Conservation (phyloP, 2,113 vertebrate species). For the Herpetotheres cachinnans region DNA sequence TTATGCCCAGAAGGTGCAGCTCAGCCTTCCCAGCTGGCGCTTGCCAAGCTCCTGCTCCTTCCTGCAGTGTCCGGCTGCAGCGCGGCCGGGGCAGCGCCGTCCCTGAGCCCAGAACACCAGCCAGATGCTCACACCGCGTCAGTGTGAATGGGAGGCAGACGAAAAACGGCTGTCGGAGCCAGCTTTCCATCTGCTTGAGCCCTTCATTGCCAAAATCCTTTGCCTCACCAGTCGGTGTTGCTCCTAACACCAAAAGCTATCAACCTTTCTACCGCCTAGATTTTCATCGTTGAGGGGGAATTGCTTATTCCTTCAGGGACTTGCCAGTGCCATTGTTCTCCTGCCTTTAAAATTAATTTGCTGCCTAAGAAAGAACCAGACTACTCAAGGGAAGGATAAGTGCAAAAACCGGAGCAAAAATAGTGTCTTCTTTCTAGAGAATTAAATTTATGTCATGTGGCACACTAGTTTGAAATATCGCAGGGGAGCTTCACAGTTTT, state of each 20-base stretch:
- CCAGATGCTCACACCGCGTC: background rate
- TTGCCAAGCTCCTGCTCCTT: background rate
- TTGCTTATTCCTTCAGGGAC: background rate
- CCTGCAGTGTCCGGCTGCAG: accelerated
- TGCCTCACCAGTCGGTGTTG: background rate
- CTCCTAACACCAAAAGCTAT: background rate
- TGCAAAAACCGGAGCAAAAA: background rate
- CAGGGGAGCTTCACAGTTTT: background rate
- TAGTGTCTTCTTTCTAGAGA: background rate
- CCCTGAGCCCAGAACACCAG: accelerated
- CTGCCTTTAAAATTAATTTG: background rate
- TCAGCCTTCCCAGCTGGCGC: background rate
- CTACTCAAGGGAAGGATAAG: background rate
- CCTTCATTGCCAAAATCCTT: background rate
- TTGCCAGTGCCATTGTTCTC: background rate
- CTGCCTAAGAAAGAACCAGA: background rate
- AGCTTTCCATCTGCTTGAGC: background rate
- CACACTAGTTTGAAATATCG: background rate
- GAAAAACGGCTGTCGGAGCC: background rate
- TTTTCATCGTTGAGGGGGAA: background rate
- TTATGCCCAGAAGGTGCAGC: background rate
- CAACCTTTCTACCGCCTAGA: background rate
- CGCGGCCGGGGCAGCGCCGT: accelerated
- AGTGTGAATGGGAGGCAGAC: accelerated
- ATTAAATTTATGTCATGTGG: background rate